Percentiles rank a stretch among this genome's conserved stretches.
These are phyloP conservation scores for Laupala kohalensis DNA, from an alignment of 1,140 invertebrate species.

Conservation along the genomic window DNA sequence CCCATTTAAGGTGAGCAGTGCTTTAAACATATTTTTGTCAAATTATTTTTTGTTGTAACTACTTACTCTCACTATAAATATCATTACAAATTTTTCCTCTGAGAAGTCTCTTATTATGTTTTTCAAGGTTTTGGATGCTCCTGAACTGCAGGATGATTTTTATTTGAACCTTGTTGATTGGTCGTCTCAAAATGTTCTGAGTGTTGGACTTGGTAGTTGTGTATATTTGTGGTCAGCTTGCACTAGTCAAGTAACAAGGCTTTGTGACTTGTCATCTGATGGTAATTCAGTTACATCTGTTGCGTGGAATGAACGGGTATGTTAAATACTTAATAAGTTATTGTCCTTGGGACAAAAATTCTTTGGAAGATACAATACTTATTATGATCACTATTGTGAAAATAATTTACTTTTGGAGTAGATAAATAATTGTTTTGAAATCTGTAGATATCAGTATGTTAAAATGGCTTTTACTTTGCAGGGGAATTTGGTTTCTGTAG, in stretches of 20 bases:
- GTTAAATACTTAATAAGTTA: too few relatives aligned
- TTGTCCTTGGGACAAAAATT: too few relatives aligned
- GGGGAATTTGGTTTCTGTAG: slow-evolving; percentile 92
- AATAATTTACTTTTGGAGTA: too few relatives aligned
- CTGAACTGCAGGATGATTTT: slow-evolving; percentile 98
- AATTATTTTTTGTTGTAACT: too few relatives aligned
- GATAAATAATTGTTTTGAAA: too few relatives aligned
- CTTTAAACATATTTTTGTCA: too few relatives aligned
- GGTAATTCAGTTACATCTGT: slow-evolving; percentile 95
- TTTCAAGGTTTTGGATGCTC: slow-evolving; percentile 76
- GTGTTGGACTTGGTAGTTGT: slow-evolving; percentile 94
- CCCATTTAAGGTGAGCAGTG: slow-evolving; percentile 84
- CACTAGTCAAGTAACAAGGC: slow-evolving; percentile 89
- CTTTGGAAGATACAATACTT: too few relatives aligned
- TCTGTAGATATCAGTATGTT: too few relatives aligned
- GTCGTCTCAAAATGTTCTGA: slow-evolving; percentile 97
- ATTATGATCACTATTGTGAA: too few relatives aligned
- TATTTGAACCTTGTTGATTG: slow-evolving; percentile 98
- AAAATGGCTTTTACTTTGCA: slow-evolving; percentile 24
- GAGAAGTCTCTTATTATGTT: slow-evolving; percentile 16
- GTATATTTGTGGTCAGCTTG: slow-evolving; percentile 99
- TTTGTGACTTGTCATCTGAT: slow-evolving; percentile 90
- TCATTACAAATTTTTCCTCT: too few relatives aligned
- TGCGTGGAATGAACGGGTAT: slow-evolving; percentile 88
- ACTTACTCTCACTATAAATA: too few relatives aligned